Percentiles rank a stretch among this genome's conserved stretches.
Conservation (phyloP, 2,888 invertebrate species). For the Beris chalybata region DNA sequence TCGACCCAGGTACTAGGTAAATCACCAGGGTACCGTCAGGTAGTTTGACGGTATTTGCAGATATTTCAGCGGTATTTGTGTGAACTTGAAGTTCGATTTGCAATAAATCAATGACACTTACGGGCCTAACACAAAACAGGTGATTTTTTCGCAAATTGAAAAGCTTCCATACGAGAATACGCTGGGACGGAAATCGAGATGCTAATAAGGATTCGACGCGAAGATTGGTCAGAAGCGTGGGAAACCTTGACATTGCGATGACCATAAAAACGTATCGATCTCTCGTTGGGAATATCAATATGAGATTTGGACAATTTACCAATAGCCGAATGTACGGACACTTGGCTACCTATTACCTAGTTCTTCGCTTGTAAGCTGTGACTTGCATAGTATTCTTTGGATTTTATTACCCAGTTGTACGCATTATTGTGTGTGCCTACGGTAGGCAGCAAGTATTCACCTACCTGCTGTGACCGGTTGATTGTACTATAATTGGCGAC, state of each 20-base stretch:
- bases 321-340: conserved; percentile 13
- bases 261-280: conserved; percentile 8
- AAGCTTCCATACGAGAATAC: too few relatives aligned
- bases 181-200: background rate
- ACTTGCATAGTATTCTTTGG: conserved; percentile 27
- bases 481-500: conserved; percentile 30
- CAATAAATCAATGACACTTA: too few relatives aligned
- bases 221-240: conserved; percentile 25
- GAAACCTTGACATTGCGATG: conserved; percentile 16
- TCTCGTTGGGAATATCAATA: conserved; percentile 19
- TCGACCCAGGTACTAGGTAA: too few relatives aligned
- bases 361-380: conserved; percentile 6
- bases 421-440: background rate
- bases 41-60: too few relatives aligned
- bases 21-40: too few relatives aligned
- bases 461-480: conserved; percentile 32
- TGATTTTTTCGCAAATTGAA: too few relatives aligned
- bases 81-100: too few relatives aligned
- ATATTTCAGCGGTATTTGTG: too few relatives aligned
- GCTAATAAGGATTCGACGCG: conserved; percentile 3
- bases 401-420: background rate
- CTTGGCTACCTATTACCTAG: background rate
- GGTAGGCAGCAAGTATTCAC: background rate
- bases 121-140: too few relatives aligned
- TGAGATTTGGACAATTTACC: conserved; percentile 7